Base-by-base conservation (phyloP, 2,797 vertebrate genomes). In the Intellagama lesueurii region DNA sequence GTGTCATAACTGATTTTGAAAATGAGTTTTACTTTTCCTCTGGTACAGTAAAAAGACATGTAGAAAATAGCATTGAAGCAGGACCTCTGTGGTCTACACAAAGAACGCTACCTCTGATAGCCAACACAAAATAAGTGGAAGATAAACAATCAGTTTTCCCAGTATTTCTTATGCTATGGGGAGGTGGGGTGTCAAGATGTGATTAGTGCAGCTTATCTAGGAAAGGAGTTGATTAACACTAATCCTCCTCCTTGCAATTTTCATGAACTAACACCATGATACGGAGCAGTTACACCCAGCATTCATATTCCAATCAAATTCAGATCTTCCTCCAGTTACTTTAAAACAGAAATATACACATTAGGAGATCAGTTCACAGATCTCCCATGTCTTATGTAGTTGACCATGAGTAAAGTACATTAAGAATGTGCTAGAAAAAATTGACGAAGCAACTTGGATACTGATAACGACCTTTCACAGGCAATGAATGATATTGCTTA, bases 1-100 rank as follows among this genome's bases (percentile, higher is more conserved):
- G 7, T 81, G 40, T 90, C 84, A 83, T 30, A 80, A 85, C 56
- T 40, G 73, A 76, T 88, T 75, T 79, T 88, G 60, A 69, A n/a
- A 66, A 44, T 26, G 5, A 70, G 3, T 79, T 26, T 76, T 40
- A 2, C 2, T 91, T 5, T 0, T 81, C 80, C 87, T 91, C 81
- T 93, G 44, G 78, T 87, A 81, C 1, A 83, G 5, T 78, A 52
- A 30, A 77, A 77, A 64, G 17, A 89, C 77, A 52, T 89, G 47
- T 66, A 80, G 14, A 60, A 72, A 92, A 70, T 85, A 90, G 73
- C 5, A 3, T 78, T 87, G 69, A 52, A 86, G 91, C 89, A 28
- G 24, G 40, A 82, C 4, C 64, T 6, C 9, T 87, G 7, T 2
- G 0, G 82, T 56, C 24, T 80, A 12, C 77, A 90, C 85, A 79